Conservation (phyloP, 1,140 invertebrate genomes). For the Drosophila trapezifrons region DNA sequence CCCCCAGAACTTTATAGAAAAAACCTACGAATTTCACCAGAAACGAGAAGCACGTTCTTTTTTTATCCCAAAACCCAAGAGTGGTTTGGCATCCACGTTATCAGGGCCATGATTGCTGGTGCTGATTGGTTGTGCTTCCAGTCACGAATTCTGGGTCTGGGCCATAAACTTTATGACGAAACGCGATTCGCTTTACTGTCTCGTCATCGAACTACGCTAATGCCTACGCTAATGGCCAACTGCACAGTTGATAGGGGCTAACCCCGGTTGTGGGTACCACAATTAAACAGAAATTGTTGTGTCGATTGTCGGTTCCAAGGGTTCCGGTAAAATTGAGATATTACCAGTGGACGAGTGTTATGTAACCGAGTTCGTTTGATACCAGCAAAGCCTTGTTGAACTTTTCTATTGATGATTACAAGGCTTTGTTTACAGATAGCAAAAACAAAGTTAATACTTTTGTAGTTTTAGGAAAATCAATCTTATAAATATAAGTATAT, state of each 20-base stretch:
- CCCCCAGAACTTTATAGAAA: conserved; percentile 5
- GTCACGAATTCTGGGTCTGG: conserved; percentile 42
- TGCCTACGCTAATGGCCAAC: conserved; percentile 44
- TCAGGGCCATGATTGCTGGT: neutral
- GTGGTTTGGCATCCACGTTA: conserved; percentile 6
- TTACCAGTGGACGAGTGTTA: conserved; percentile 19
- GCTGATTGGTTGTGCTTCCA: conserved; percentile 5
- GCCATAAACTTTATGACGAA: conserved; percentile 47
- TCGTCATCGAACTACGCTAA: conserved; percentile 54
- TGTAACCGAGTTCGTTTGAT: neutral
- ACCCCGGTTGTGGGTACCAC: conserved; percentile 20
- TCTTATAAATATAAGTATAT: too few species aligned
- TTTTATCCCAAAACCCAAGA: conserved; percentile 7
- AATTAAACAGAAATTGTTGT: conserved; percentile 33
- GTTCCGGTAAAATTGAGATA: conserved; percentile 22
- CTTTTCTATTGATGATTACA: neutral
- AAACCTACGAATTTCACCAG: conserved; percentile 3
- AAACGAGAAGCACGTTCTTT: neutral
- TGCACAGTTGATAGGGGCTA: conserved; percentile 37
- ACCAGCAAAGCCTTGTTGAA: neutral
- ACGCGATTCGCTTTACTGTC: conserved; percentile 35
- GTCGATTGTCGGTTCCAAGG: conserved; percentile 24
- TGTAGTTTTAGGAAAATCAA: neutral
- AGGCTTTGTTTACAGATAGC: too few species aligned
- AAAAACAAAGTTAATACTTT: neutral